phyloP scores from a whole-genome alignment of 2,888 invertebrate genomes.

The Trissolcus brochymenae region DNA sequence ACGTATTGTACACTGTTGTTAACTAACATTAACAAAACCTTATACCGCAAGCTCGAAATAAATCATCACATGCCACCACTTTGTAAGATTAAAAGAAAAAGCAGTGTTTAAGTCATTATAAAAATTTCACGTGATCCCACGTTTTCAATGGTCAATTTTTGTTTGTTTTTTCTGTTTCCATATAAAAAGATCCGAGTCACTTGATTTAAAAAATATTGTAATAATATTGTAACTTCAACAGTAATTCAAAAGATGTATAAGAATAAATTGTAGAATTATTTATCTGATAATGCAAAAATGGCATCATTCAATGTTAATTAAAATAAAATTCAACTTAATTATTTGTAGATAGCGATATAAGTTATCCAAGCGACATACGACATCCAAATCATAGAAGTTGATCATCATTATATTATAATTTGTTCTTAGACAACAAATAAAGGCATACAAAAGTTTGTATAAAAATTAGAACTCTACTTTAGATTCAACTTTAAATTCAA shows the following conservation, averaged over 20 bases:
- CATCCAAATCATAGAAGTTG: no score
- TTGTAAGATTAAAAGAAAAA: slow-evolving; percentile 51
- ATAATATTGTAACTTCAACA: no score
- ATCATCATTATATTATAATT: no score
- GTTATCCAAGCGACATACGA: no score
- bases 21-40: slow-evolving; percentile 56
- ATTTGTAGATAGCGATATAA: background rate
- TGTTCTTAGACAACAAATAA: no score
- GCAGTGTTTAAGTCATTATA: slow-evolving; percentile 49
- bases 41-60: slow-evolving; percentile 56
- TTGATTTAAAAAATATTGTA: no score
- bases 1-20: slow-evolving; percentile 53
- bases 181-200: no score
- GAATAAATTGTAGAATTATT: slow-evolving; percentile 2
- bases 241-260: background rate
- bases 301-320: background rate
- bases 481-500: no score
- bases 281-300: slow-evolving; percentile 17
- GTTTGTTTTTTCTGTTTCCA: background rate
- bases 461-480: background rate
- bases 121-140: slow-evolving; percentile 52
- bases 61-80: slow-evolving; percentile 54
- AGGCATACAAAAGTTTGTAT: background rate
- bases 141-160: slow-evolving; percentile 7
- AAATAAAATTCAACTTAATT: background rate